Conservation (phyloP, 2,113 vertebrate genomes). For the Pycnonotus jocosus region DNA sequence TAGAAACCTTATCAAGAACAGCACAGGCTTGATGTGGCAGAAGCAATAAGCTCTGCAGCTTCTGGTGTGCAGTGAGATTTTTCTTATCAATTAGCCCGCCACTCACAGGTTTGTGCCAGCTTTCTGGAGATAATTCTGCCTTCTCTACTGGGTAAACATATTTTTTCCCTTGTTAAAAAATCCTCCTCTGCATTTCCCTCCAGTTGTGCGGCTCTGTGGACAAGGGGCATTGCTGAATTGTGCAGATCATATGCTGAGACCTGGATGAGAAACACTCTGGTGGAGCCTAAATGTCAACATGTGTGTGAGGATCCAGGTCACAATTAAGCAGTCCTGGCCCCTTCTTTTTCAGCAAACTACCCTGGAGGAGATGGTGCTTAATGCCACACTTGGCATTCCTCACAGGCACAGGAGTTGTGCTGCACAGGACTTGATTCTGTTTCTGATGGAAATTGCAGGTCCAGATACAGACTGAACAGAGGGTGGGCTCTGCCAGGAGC, state of each 20-base stretch:
- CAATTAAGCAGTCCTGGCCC: neutral
- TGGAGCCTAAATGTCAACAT: neutral
- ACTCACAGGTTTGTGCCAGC: neutral
- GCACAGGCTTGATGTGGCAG: neutral
- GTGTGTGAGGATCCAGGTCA: neutral
- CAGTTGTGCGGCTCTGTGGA: neutral
- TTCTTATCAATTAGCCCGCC: neutral
- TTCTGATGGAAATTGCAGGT: neutral
- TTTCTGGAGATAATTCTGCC: neutral
- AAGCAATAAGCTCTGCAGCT: neutral
- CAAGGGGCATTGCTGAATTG: neutral
- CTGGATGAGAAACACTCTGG: neutral
- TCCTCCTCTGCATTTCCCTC: neutral
- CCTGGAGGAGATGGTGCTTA: neutral
- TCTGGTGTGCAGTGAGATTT: neutral
- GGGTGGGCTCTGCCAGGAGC: neutral
- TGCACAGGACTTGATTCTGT: neutral
- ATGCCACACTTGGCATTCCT: neutral
- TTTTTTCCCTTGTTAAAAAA: neutral
- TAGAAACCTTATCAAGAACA: neutral
- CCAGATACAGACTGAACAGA: neutral
- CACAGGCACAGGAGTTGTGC: neutral
- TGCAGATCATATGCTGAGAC: neutral
- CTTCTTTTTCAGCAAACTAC: neutral
- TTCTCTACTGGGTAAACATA: neutral